These are phyloP conservation scores for Pogona vitticeps DNA, from an alignment of 2,113 vertebrate species.

Conservation along the genomic window DNA sequence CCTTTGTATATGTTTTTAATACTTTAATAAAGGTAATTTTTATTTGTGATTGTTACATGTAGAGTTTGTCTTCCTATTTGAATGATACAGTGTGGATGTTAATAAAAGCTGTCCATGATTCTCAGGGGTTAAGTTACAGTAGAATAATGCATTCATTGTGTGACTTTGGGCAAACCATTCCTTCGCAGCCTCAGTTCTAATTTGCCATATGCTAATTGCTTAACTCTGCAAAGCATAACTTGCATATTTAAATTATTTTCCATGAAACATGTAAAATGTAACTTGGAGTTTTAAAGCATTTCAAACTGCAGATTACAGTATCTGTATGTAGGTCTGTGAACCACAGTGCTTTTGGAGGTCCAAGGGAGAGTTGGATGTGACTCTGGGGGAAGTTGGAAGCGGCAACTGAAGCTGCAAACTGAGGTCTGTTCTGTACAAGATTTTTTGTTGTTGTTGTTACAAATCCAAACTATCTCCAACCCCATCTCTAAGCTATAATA, in stretches of 20 bases:
- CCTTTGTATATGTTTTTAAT: constrained; percentile 13
- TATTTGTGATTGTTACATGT: constrained; percentile 7
- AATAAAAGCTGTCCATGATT: neutral
- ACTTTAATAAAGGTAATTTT: constrained; percentile 37
- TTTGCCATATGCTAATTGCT: neutral
- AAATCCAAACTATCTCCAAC: neutral
- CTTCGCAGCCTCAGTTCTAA: neutral
- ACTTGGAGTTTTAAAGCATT: neutral
- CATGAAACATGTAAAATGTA: neutral
- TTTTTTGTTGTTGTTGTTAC: neutral
- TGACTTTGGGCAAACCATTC: neutral
- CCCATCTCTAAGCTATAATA: neutral
- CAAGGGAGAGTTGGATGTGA: neutral
- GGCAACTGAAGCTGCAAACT: neutral
- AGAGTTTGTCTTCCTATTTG: neutral
- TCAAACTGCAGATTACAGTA: neutral
- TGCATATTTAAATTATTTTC: neutral
- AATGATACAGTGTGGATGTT: neutral
- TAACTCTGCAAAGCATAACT: neutral
- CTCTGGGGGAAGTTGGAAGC: neutral
- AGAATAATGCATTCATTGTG: neutral
- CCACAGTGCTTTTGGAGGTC: neutral
- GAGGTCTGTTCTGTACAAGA: neutral
- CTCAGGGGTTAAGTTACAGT: neutral
- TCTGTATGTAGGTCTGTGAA: neutral